Conservation (phyloP, 1,140 invertebrate species). For the Maconellicoccus hirsutus region DNA sequence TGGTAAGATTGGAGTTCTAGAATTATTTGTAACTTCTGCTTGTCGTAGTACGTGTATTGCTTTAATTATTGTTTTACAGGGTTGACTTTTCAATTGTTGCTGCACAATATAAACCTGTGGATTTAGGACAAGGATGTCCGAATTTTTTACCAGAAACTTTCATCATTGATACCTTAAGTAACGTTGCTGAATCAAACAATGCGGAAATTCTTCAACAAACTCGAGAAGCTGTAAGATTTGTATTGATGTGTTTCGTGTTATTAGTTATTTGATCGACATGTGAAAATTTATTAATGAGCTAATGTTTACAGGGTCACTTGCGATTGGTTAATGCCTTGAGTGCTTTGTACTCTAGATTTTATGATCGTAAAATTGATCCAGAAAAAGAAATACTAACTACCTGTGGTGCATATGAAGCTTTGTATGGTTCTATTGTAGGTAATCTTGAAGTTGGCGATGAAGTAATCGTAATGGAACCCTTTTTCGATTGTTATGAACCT, state of each 20-base stretch:
- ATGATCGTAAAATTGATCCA: conserved; percentile 62
- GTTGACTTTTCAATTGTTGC: conserved; percentile 88
- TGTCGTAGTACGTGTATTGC: too few relatives aligned
- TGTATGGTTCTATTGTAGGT: conserved; percentile 71
- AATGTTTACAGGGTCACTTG: conserved; percentile 50
- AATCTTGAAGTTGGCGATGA: conserved; percentile 75
- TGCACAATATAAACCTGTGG: conserved; percentile 76
- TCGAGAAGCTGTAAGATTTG: conserved; percentile 60
- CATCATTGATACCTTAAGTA: conserved; percentile 62
- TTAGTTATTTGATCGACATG: too few relatives aligned
- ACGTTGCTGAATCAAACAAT: conserved; percentile 54
- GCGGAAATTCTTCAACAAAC: conserved; percentile 83
- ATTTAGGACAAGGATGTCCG: conserved; percentile 95
- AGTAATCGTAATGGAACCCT: conserved; percentile 95
- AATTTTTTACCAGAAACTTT: conserved; percentile 59
- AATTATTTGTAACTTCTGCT: too few relatives aligned
- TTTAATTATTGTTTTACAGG: conserved; percentile 45
- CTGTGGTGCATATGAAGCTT: conserved; percentile 79
- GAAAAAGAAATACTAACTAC: conserved; percentile 77
- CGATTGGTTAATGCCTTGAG: conserved; percentile 71
- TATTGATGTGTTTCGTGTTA: too few relatives aligned
- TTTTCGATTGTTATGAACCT: conserved; percentile 94
- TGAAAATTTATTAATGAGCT: too few relatives aligned
- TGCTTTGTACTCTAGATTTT: conserved; percentile 70
- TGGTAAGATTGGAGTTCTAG: background rate